phyloP scores from a whole-genome alignment of 2,888 invertebrate species.

The Neoscelio sp. region DNA sequence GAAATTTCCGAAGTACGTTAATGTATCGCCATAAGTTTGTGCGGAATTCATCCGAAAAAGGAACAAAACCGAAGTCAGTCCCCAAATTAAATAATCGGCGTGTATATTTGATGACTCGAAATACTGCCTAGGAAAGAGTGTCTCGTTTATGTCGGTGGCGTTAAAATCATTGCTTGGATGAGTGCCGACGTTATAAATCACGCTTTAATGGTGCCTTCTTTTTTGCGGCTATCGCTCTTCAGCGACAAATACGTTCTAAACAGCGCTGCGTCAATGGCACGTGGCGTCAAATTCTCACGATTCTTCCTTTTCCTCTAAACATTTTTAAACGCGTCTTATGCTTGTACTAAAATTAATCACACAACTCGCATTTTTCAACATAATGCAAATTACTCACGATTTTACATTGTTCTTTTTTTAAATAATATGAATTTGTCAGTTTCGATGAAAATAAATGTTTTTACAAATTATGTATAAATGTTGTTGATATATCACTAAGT shows the following conservation, averaged over 20 bases:
- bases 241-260: conserved; percentile 40
- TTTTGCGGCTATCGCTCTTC: conserved; percentile 39
- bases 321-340: neutral
- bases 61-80: conserved; percentile 13
- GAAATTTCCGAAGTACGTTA: conserved; percentile 35
- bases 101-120: conserved; percentile 13
- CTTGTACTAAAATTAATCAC: too few species aligned
- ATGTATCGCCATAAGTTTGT: conserved; percentile 27
- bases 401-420: too few species aligned
- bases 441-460: too few species aligned
- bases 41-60: conserved; percentile 38
- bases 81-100: conserved; percentile 45
- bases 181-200: conserved; percentile 57
- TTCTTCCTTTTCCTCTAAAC: neutral
- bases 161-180: conserved; percentile 48
- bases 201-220: conserved; percentile 38
- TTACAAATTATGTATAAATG: too few species aligned
- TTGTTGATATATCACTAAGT: too few species aligned
- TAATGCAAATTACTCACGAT: too few species aligned
- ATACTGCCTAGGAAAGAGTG: neutral
- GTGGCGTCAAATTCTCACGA: conserved; percentile 41
- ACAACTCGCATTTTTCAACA: too few species aligned
- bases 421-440: too few species aligned
- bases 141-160: conserved; percentile 39
- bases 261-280: conserved; percentile 45